These are phyloP conservation scores for Coreius guichenoti DNA, from an alignment of 2,797 vertebrate species.

Conservation along the genomic window DNA sequence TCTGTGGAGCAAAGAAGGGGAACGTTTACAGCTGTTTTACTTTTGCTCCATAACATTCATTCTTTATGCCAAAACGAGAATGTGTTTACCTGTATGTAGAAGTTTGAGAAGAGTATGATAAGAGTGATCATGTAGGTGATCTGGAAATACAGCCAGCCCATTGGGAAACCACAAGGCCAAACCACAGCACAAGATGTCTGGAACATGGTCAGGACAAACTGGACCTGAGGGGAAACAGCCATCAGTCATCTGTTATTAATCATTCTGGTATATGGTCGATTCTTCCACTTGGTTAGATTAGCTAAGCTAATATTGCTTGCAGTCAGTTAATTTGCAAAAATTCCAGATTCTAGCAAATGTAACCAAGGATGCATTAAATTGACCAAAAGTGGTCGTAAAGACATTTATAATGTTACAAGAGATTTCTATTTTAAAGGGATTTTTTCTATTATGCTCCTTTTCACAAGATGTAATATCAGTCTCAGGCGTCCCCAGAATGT, in stretches of 20 bases:
- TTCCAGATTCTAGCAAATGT: neutral
- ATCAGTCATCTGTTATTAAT: neutral
- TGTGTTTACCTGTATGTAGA: conserved; percentile 89
- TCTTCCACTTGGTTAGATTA: neutral
- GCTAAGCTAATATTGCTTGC: neutral
- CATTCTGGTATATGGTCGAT: neutral
- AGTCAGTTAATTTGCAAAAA: neutral
- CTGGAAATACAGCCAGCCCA: conserved; percentile 94
- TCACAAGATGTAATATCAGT: too few species aligned
- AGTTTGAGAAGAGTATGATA: conserved; percentile 92
- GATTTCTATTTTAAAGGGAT: too few species aligned
- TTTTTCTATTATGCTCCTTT: too few species aligned
- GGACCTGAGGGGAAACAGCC: conserved; percentile 77
- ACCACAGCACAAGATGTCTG: conserved; percentile 89
- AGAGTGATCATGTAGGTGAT: conserved; percentile 92
- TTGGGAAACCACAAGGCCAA: conserved; percentile 91
- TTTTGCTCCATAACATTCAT: neutral
- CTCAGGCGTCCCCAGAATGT: too few species aligned
- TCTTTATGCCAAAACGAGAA: neutral
- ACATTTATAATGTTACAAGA: too few species aligned
- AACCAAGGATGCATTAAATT: too few species aligned
- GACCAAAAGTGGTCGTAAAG: too few species aligned
- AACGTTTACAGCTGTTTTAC: neutral
- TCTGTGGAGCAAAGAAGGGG: conserved; percentile 75
- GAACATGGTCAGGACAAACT: conserved; percentile 92